A percentile compares a stretch with the other conserved stretches of the same genome.
Conservation (phyloP, 1,140 invertebrate species). For the Monomorium pharaonis region DNA sequence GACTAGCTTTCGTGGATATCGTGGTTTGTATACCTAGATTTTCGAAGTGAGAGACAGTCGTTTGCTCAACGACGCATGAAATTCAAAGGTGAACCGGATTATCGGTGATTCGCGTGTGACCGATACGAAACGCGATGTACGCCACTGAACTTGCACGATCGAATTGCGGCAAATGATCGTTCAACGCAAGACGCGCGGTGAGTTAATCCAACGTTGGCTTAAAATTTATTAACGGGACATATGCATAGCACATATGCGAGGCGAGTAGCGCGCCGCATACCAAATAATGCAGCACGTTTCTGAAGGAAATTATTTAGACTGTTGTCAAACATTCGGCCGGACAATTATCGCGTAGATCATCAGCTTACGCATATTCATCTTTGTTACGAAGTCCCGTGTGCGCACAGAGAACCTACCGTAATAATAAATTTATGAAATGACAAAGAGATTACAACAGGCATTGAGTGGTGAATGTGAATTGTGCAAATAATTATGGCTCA, state of each 20-base stretch:
- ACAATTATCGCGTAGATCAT: constrained; percentile 53
- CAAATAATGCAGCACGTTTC: not conserved
- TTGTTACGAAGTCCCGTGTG: constrained; percentile 7
- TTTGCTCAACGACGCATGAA: constrained; percentile 23
- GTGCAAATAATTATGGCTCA: constrained; percentile 48
- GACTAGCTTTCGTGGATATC: not conserved
- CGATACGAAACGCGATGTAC: not conserved
- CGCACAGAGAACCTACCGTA: not conserved
- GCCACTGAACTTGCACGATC: not conserved
- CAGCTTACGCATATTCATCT: constrained; percentile 48
- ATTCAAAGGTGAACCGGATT: constrained; percentile 24
- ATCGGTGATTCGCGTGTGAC: not conserved
- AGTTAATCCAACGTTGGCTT: constrained; percentile 4
- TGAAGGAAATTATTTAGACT: constrained; percentile 44
- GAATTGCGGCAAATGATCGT: not conserved
- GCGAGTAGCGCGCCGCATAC: not conserved
- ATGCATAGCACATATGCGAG: not conserved
- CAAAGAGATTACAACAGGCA: constrained; percentile 19
- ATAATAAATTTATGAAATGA: constrained; percentile 60
- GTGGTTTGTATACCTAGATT: not conserved
- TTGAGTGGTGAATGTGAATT: constrained; percentile 16
- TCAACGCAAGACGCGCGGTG: not conserved
- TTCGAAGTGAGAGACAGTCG: constrained; percentile 16
- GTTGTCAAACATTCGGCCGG: constrained; percentile 20
- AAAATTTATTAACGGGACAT: constrained; percentile 42